Evolutionary conservation across 1,140 invertebrate genomes (phyloP).

Genomic region (Monomorium pharaonis): DNA sequence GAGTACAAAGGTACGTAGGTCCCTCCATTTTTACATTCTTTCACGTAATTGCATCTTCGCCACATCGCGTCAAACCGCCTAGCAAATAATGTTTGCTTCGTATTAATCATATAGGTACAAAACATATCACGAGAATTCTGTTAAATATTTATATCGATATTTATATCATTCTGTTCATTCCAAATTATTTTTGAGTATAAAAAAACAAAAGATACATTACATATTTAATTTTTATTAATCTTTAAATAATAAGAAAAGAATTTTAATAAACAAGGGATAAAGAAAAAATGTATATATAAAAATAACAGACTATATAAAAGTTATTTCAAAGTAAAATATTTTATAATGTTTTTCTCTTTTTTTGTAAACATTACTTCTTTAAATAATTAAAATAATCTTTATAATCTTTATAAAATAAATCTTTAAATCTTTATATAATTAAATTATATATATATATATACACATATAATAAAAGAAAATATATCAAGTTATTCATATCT

Average conservation of each 20-base stretch:
- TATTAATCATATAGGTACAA: neutral
- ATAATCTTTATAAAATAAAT: no score
- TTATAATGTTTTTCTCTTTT: neutral
- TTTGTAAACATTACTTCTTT: no score
- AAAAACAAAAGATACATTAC: neutral
- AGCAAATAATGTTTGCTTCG: conserved; percentile 29
- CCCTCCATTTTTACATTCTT: conserved; percentile 41
- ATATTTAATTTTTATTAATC: no score
- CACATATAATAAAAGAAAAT: neutral
- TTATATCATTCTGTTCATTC: neutral
- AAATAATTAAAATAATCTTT: no score
- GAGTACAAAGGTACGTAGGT: conserved; percentile 78
- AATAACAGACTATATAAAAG: neutral
- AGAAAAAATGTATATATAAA: neutral
- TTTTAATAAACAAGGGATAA: no score
- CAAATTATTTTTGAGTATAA: neutral
- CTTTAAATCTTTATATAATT: no score
- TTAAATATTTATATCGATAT: neutral
- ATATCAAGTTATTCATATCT: conserved; percentile 2
- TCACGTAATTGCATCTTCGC: neutral
- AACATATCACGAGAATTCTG: neutral
- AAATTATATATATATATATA: neutral
- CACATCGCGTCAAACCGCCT: conserved; percentile 40
- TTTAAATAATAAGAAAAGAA: no score
- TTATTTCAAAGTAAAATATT: neutral